Conservation (phyloP, 1,140 invertebrate genomes). For the Drosophila cardini region DNA sequence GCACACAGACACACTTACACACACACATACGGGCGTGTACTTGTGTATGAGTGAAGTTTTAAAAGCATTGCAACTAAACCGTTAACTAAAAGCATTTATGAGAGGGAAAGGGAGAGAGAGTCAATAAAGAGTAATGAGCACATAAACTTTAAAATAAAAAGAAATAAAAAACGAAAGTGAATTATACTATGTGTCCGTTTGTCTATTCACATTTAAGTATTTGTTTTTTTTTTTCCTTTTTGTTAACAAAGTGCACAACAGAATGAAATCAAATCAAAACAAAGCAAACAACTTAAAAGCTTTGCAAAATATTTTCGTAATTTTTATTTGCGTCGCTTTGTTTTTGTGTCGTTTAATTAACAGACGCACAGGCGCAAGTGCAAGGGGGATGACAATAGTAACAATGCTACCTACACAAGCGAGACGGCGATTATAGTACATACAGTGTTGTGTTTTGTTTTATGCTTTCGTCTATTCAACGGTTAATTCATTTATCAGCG, state of each 20-base stretch:
- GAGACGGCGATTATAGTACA: constrained; percentile 25
- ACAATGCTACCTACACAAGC: constrained; percentile 16
- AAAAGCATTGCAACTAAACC: constrained; percentile 19
- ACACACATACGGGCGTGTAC: background rate
- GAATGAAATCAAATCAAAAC: constrained; percentile 38
- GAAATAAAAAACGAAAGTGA: constrained; percentile 53
- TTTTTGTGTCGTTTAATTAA: constrained; percentile 20
- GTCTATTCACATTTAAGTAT: background rate
- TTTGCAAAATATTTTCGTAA: constrained; percentile 48
- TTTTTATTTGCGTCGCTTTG: constrained; percentile 29
- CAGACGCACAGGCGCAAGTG: constrained; percentile 21
- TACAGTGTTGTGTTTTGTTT: constrained; percentile 24
- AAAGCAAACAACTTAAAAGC: constrained; percentile 33
- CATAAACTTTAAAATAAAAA: background rate
- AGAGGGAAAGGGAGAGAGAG: background rate
- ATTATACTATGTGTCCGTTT: background rate
- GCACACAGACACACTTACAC: background rate
- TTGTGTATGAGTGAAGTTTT: background rate
- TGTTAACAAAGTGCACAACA: constrained; percentile 9
- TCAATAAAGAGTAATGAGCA: background rate
- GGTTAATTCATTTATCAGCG: constrained; percentile 52
- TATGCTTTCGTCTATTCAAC: constrained; percentile 34
- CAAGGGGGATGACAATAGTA: constrained; percentile 22
- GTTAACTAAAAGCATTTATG: constrained; percentile 6
- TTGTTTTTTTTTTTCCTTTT: background rate